phyloP scores from a whole-genome alignment of 92 coral and sea anemone genomes.

The Actinostola sp. region DNA sequence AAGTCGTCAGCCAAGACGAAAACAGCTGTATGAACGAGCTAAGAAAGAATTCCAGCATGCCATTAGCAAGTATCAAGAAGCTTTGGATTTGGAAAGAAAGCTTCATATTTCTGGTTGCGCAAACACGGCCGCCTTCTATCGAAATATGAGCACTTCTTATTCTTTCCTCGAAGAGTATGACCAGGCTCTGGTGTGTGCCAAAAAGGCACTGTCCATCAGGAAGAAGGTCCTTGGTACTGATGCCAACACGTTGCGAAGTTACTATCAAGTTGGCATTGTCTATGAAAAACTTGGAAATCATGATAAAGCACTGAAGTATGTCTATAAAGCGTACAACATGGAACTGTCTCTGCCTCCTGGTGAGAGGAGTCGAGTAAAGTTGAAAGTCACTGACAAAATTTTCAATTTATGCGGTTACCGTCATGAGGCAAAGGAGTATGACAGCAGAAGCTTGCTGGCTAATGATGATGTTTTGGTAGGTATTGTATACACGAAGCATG shows the following conservation, averaged over 20 bases:
- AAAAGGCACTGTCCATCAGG: conserved; percentile 43
- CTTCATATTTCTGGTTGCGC: conserved; percentile 39
- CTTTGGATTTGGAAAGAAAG: conserved; percentile 48
- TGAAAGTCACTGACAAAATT: conserved; percentile 21
- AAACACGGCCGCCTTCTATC: conserved; percentile 44
- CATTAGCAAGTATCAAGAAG: conserved; percentile 40
- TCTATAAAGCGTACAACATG: conserved; percentile 55
- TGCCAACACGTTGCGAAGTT: conserved; percentile 47
- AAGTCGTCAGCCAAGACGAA: not conserved
- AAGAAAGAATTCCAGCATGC: conserved; percentile 9
- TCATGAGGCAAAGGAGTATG: conserved; percentile 9
- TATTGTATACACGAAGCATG: not conserved
- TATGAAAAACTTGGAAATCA: conserved; percentile 11
- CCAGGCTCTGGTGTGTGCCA: conserved; percentile 31
- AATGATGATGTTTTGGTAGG: conserved; percentile 24
- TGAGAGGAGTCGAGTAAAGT: conserved; percentile 48
- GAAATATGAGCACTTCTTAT: conserved; percentile 61
- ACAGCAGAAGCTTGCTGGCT: not conserved
- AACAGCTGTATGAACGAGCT: not conserved
- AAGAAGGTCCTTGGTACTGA: conserved; percentile 57
- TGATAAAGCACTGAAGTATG: conserved; percentile 42
- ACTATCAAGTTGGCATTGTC: conserved; percentile 54
- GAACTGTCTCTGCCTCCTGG: conserved; percentile 52
- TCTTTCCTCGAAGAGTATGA: conserved; percentile 28
- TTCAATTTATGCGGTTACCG: not conserved